Evolutionary conservation across 2,888 invertebrate species (phyloP).

Genomic region (Macrosiphum euphorbiae): DNA sequence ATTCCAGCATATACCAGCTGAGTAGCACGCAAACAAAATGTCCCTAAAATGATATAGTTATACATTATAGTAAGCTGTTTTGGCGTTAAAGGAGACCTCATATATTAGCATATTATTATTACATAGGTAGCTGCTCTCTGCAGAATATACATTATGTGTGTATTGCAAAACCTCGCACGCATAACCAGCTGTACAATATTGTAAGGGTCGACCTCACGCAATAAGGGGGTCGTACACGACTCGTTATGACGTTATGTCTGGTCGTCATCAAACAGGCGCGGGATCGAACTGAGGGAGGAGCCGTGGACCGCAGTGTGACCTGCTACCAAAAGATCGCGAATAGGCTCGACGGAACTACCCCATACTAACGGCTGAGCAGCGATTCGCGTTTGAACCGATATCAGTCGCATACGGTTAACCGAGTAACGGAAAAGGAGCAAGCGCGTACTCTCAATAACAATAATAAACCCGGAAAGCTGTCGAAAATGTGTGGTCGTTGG

Average conservation of each 20-base stretch:
- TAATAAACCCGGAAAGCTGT: background rate
- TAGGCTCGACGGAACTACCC: background rate
- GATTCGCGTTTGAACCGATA: background rate
- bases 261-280: background rate
- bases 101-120: background rate
- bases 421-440: background rate
- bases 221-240: background rate
- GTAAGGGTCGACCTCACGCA: background rate
- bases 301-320: constrained; percentile 61
- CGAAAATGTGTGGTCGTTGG: background rate
- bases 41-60: background rate
- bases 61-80: background rate
- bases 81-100: background rate
- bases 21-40: background rate
- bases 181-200: background rate
- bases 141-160: background rate
- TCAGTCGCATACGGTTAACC: background rate
- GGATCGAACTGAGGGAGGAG: constrained; percentile 46
- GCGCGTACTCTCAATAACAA: background rate
- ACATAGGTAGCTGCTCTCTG: background rate
- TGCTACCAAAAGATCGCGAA: background rate
- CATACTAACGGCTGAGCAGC: background rate
- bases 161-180: background rate
- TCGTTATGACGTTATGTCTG: background rate
- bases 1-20: background rate